These are phyloP conservation scores for Abrostola triplasia DNA, from an alignment of 2,888 invertebrate genomes.

Conservation along the genomic window DNA sequence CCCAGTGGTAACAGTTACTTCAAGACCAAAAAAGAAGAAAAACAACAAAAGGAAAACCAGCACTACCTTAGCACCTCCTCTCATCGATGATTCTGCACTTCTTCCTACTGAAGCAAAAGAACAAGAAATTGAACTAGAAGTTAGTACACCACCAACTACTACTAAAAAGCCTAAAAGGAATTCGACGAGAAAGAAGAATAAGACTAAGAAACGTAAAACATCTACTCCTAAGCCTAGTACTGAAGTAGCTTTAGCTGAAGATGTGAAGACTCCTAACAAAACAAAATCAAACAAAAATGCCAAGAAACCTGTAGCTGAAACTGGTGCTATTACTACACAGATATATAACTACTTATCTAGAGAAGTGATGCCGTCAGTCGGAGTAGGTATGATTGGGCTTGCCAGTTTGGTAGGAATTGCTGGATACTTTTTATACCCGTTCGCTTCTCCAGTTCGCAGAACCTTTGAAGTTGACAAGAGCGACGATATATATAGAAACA, in stretches of 20 bases:
- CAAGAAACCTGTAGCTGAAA: constrained; percentile 76
- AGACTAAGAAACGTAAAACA: constrained; percentile 89
- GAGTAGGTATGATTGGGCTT: constrained; percentile 92
- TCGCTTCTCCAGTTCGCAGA: constrained; percentile 90
- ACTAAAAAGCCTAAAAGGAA: constrained; percentile 85
- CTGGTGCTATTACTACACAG: constrained; percentile 91
- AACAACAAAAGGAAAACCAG: constrained; percentile 78
- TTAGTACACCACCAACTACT: constrained; percentile 81
- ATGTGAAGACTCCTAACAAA: constrained; percentile 88
- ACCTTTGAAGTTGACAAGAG: constrained; percentile 90
- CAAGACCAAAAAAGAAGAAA: constrained; percentile 81
- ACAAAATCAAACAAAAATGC: constrained; percentile 80
- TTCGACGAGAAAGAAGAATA: constrained; percentile 85
- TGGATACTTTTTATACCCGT: constrained; percentile 93
- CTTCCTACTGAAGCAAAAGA: constrained; percentile 84
- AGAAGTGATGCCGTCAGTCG: constrained; percentile 94
- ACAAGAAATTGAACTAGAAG: constrained; percentile 84
- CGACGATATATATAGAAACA: constrained; percentile 90
- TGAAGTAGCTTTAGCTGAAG: constrained; percentile 65
- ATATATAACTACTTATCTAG: constrained; percentile 93
- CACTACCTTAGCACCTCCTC: constrained; percentile 69
- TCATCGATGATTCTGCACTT: constrained; percentile 76
- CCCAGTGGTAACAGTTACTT: constrained; percentile 66
- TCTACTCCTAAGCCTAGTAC: constrained; percentile 76
- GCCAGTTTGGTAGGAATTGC: constrained; percentile 93